Percentiles rank a stretch among this genome's conserved stretches.
Evolutionary conservation across 1,140 invertebrate genomes (phyloP).

Genomic region (Papilio polytes): DNA sequence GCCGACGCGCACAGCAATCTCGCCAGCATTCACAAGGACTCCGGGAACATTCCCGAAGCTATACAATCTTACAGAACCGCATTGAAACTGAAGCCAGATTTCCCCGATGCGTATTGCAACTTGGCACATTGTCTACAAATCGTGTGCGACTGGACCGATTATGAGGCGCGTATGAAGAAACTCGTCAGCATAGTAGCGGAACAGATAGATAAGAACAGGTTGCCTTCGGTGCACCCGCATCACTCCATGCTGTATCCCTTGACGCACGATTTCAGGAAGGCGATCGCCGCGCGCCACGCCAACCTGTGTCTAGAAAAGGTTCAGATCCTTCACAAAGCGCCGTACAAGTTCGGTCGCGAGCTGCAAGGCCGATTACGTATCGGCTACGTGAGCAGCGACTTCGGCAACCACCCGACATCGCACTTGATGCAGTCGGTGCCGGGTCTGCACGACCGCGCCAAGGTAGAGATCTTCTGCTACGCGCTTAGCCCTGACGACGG

Average conservation of each 20-base stretch:
- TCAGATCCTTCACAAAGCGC: slow-evolving; percentile 95
- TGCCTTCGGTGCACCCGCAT: slow-evolving; percentile 99
- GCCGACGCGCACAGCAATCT: slow-evolving; percentile 99
- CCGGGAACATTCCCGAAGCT: slow-evolving; percentile 99
- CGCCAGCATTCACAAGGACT: slow-evolving; percentile 99
- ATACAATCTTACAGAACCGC: slow-evolving; percentile 99
- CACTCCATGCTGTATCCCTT: slow-evolving; percentile 99
- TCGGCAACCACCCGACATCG: slow-evolving; percentile 99
- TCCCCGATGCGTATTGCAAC: slow-evolving; percentile 99
- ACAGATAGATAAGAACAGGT: slow-evolving; percentile 97
- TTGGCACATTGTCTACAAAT: slow-evolving; percentile 99
- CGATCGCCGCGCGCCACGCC: slow-evolving; percentile 98
- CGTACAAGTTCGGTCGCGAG: slow-evolving; percentile 93
- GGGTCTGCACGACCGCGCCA: slow-evolving; percentile 94
- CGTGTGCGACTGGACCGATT: slow-evolving; percentile 99
- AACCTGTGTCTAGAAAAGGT: slow-evolving; percentile 99
- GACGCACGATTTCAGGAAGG: slow-evolving; percentile 96
- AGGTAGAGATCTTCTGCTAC: slow-evolving; percentile 99
- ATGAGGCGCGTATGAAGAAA: slow-evolving; percentile 98
- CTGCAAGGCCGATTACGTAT: slow-evolving; percentile 90
- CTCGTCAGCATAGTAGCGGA: slow-evolving; percentile 98
- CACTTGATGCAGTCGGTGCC: slow-evolving; percentile 99
- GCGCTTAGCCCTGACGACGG: slow-evolving; percentile 98
- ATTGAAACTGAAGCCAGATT: slow-evolving; percentile 98
- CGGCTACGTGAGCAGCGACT: slow-evolving; percentile 99